Evolutionary conservation across 2,888 invertebrate species (phyloP), one percentile per base, ranked within the genome.

Genomic region (Caradrina kadenii): DNA sequence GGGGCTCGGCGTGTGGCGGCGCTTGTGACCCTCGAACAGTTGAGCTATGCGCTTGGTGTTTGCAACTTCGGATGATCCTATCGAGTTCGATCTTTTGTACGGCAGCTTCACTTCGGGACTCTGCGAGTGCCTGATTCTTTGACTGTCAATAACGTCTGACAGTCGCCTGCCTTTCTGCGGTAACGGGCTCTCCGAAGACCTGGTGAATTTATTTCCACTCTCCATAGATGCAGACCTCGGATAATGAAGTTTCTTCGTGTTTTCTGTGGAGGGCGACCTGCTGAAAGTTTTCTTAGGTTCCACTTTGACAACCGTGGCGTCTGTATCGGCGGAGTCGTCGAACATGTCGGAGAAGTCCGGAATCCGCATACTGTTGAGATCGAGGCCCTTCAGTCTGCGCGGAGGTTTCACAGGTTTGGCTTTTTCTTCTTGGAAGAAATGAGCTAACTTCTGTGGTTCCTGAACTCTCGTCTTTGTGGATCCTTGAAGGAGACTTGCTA

Each of bases 381-480:
- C 95, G 2, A 95, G 87, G 0, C 94, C 94, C 74, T 95, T 94
- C 1, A 95, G 74, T 35, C 86, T 89, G 6, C 94, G 91, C 3
- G 89, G 84, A 0, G 93, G 90, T 70, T 87, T 91, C 2, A 82
- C 79, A 0, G 89, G 88, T 58, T 85, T 91, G 22, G 85, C 83
- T 13, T 82, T 80, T n/a, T 86, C 84, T 1, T 87, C 88, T 59
- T 87, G 84, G 69, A 94, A 94, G 79, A 89, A 94, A 49, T 90
- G 82, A 1, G 84, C 77, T 17, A 94, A 58, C 59, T 90, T 89
- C 2, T 84, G 63, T 1, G 86, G 81, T 63, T 89, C 87, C 31
- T 88, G 88, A 1, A 90, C 74, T 62, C 79, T 91, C 0, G 87
- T 87, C 54, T 88, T 92, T 2, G 89, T 79, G 11, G 85, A 83